phyloP scores from a whole-genome alignment of 2,113 vertebrate genomes.

The Dromas ardeola region DNA sequence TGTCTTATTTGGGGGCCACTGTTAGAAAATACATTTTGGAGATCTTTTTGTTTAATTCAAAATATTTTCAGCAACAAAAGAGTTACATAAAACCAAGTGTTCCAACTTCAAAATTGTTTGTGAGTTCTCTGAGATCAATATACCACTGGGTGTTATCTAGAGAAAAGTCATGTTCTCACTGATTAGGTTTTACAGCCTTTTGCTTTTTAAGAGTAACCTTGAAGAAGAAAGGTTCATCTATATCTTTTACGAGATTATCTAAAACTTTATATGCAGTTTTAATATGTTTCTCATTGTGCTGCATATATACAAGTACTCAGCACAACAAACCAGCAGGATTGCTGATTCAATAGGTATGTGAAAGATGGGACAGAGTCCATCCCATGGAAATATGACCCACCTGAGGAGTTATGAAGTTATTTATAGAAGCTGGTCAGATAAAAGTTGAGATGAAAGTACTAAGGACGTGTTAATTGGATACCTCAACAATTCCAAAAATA shows the following conservation, averaged over 20 bases:
- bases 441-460: not conserved
- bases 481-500: not conserved
- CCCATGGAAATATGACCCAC: not conserved
- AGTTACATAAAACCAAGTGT: not conserved
- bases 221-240: not conserved
- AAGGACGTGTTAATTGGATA: not conserved
- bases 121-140: not conserved
- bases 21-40: not conserved
- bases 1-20: not conserved
- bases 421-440: not conserved
- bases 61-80: not conserved
- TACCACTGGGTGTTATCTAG: not conserved
- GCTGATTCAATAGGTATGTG: not conserved
- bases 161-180: not conserved
- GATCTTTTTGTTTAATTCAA: not conserved
- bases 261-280: not conserved
- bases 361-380: not conserved
- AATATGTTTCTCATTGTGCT: not conserved
- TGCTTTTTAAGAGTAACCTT: not conserved
- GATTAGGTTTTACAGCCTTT: not conserved
- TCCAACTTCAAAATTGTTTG: not conserved
- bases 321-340: not conserved
- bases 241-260: not conserved
- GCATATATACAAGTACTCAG: not conserved
- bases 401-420: not conserved